Conservation (phyloP, 1,140 invertebrate genomes). For the Subanguina moxae region DNA sequence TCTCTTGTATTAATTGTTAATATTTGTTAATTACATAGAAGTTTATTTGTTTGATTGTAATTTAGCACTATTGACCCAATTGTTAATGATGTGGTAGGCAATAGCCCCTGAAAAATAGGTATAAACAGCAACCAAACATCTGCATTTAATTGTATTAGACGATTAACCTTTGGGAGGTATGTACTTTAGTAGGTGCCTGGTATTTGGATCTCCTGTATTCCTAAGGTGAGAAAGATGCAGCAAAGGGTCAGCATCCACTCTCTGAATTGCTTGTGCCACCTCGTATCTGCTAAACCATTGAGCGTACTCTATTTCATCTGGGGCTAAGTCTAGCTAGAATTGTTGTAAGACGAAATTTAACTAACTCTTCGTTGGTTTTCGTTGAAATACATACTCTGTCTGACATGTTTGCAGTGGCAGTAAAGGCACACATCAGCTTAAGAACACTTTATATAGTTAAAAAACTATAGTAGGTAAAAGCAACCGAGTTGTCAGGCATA, state of each 20-base stretch:
- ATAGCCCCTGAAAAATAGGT: no score
- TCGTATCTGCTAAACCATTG: conserved; percentile 64
- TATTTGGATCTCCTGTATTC: not conserved
- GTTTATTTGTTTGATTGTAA: no score
- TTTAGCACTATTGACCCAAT: not conserved
- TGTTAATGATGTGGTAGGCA: conserved; percentile 63
- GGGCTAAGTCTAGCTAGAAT: conserved; percentile 63
- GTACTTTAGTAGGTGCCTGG: conserved; percentile 12
- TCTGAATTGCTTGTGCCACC: conserved; percentile 58
- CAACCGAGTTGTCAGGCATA: not conserved
- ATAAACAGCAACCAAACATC: conserved; percentile 60
- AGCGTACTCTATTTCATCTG: conserved; percentile 65
- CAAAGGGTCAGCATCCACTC: conserved; percentile 55
- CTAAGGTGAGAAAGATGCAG: no score
- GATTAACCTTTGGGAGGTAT: conserved; percentile 52
- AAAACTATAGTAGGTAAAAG: not conserved
- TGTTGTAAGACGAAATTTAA: no score
- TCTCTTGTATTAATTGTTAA: no score
- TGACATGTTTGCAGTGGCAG: not conserved
- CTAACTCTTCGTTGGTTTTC: no score
- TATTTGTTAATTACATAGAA: no score
- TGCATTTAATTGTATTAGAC: conserved; percentile 48
- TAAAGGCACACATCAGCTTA: conserved; percentile 13
- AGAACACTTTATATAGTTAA: conserved; percentile 20
- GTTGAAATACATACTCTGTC: not conserved